phyloP scores from a whole-genome alignment of 1,140 invertebrate species.

The Battus philenor region DNA sequence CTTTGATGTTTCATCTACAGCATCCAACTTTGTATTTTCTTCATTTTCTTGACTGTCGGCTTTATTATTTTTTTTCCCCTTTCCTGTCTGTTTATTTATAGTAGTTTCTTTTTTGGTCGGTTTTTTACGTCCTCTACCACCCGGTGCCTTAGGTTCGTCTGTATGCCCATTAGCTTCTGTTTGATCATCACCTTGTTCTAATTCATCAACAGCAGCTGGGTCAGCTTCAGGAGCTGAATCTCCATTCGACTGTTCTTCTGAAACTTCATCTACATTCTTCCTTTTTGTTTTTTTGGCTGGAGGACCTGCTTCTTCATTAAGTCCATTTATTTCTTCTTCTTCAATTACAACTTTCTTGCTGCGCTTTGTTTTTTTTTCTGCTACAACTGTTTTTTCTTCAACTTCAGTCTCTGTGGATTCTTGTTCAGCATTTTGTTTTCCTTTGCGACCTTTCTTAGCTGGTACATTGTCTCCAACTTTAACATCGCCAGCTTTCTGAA shows the following conservation, averaged over 20 bases:
- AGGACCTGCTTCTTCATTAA: conserved; percentile 30
- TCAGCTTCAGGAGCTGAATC: conserved; percentile 38
- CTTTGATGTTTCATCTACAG: conserved; percentile 47
- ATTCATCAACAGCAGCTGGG: conserved; percentile 26
- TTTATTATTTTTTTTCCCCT: conserved; percentile 43
- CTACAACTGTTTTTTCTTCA: conserved; percentile 33
- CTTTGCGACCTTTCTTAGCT: conserved; percentile 58
- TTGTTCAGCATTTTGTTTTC: conserved; percentile 39
- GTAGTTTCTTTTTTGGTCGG: conserved; percentile 42
- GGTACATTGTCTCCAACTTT: conserved; percentile 51
- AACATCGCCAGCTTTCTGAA: conserved; percentile 58
- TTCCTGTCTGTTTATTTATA: conserved; percentile 34
- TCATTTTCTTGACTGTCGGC: conserved; percentile 25
- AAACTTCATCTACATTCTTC: conserved; percentile 35
- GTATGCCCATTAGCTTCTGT: conserved; percentile 40
- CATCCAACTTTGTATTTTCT: conserved; percentile 25
- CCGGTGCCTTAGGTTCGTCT: conserved; percentile 30
- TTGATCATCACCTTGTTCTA: conserved; percentile 40
- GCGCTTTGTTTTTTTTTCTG: conserved; percentile 53
- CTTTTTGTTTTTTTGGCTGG: conserved; percentile 51
- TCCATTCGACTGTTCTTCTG: conserved; percentile 37
- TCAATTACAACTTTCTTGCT: conserved; percentile 43
- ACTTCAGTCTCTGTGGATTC: conserved; percentile 29
- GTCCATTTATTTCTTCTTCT: conserved; percentile 32
- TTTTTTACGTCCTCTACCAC: conserved; percentile 46